Base-by-base conservation (phyloP, 2,113 vertebrate species). In the Otolemur garnettii region DNA sequence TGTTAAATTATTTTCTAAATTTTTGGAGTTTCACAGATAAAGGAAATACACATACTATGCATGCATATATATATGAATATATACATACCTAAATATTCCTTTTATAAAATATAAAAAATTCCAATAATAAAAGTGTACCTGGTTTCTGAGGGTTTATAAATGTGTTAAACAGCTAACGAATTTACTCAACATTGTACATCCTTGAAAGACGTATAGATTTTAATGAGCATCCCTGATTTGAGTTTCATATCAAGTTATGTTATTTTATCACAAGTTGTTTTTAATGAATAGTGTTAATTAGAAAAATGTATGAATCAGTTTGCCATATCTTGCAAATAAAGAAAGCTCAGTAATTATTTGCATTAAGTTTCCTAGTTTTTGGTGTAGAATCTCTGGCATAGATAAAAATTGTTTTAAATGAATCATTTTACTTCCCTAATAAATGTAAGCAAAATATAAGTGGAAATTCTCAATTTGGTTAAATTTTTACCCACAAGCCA, bases 1-100 rank as follows among this genome's bases (percentile, higher is more conserved):
- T 96, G 96, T 91, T 98, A 98, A 98, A 98, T 98, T 97, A 97
- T 91, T 98, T 98, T 97, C 97, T 98, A 98, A 97, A 98, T 75
- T 97, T 95, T 87, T 95, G 77, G 57, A 97, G 85, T 79, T 62
- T 96, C 80, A 69, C 18, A 90, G 28, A 71, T 79, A 24, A 87
- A 83, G 85, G 93, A 50, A 50, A 50, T 10, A 50, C 45, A 9
- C 9, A 45, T 45, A 50, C 45, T 50, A 7, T 50, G 45, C 45
- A 50, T 9, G 45, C 10, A 7, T 50, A 8, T 50, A 50, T 9
- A 22, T 33, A 30, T 78, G 75, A 57, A 91, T 45, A 83, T 87
- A 71, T 87, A 95, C 55, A 28, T 79, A 85, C 53, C 83, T 45
- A 82, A 81, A 74, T 81, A 95, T 93, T 92, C 21, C n/a, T 42